These are phyloP conservation scores for Drusus annulatus DNA, from an alignment of 1,140 invertebrate genomes.

Conservation along the genomic window DNA sequence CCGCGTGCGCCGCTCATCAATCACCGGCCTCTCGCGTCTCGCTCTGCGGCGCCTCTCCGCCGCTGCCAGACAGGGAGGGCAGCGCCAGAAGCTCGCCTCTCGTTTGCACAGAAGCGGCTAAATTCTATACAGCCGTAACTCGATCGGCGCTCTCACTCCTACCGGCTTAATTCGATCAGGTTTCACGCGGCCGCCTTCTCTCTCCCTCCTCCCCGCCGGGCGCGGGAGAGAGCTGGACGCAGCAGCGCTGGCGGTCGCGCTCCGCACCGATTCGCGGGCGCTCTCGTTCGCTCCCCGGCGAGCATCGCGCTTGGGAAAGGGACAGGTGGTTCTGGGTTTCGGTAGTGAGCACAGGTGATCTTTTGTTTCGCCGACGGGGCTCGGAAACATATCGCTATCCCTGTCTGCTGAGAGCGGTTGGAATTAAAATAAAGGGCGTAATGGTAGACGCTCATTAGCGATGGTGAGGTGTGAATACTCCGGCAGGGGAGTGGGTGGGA, in stretches of 20 bases:
- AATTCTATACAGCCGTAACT: constrained; percentile 43
- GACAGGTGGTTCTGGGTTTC: constrained; percentile 71
- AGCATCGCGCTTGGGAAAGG: constrained; percentile 70
- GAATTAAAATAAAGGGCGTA: constrained; percentile 26
- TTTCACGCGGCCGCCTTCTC: constrained; percentile 1
- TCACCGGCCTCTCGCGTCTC: constrained; percentile 44
- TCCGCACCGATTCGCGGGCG: constrained; percentile 46
- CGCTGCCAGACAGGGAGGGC: constrained; percentile 6
- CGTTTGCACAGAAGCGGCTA: constrained; percentile 56
- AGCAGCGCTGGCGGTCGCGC: neutral
- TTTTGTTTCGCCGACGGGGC: constrained; percentile 61
- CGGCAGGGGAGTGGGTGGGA: neutral
- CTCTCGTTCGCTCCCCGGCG: constrained; percentile 69
- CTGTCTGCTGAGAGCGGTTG: constrained; percentile 54
- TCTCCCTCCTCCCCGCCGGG: constrained; percentile 12
- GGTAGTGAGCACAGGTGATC: constrained; percentile 73
- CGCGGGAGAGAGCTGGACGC: constrained; percentile 10
- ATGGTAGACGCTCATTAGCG: constrained; percentile 21
- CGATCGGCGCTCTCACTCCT: constrained; percentile 41
- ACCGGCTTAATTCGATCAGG: constrained; percentile 47
- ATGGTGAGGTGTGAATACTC: constrained; percentile 4
- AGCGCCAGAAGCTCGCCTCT: constrained; percentile 49
- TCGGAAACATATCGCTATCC: constrained; percentile 64
- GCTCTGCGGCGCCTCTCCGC: neutral
- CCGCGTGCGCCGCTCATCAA: constrained; percentile 44